Base-by-base conservation (phyloP, 92 coral and sea anemone genomes). In the Epizoanthus ramosus region DNA sequence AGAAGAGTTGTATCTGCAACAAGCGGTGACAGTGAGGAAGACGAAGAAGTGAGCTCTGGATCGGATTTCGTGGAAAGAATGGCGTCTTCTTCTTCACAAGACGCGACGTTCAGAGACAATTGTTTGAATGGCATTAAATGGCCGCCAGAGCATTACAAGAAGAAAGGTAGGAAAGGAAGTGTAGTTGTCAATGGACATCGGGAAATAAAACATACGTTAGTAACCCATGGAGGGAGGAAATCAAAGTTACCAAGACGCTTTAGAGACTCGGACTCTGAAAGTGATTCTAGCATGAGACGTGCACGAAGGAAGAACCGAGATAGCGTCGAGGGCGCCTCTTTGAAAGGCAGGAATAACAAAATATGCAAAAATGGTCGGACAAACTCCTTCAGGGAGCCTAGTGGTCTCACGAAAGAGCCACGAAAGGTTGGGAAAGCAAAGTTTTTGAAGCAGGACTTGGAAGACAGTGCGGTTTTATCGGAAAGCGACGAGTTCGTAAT, bases 121-220 rank as follows among this genome's bases (percentile, higher is more conserved):
- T 92, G 95, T 91, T 90, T 90, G 98, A 93, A 88, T 89, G 95
- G 95, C 94, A 93, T 90, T 91, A 91, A 94, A 94, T 94, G 98
- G 99, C 98, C 97, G 98, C 88, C 98, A 80, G 95, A 91, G 86
- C 94, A 94, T 83, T 89, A 89, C 98, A 89, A 87, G 71, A 87
- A 97, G 96, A 92, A 59, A 73, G 84, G 73, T 58, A 85, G 89
- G 45, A 93, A 74, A 85, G 84, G 70, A 83, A 92, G 88, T 63
- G 76, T 86, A 74, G 84, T 84, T 87, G 53, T 93, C 83, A 97
- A 92, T 84, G 99, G 97, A 72, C 85, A 92, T 90, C 92, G 92
- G 70, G 81, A 80, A 84, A 63, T 85, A 80, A 90, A 92, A 83
- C 83, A 88, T 25, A 88, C 87, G 18, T 79, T 91, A 79, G 95